Evolutionary conservation across 2,113 vertebrate genomes (phyloP), one percentile per base, ranked within the genome.

Genomic region (Neolamprologus kungweensis): DNA sequence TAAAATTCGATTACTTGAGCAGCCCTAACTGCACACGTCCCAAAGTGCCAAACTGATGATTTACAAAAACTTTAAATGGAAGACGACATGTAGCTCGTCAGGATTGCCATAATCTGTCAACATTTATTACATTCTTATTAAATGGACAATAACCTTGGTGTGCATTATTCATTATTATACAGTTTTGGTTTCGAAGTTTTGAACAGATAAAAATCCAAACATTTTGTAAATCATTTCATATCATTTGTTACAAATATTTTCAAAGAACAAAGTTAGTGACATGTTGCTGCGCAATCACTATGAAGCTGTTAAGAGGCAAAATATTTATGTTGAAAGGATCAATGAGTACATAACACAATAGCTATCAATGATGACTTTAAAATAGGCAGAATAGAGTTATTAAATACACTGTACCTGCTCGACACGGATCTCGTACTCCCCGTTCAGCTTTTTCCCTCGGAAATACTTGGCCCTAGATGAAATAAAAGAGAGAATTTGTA

Each of bases 381-480:
- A 50, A 51, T 10, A 7, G 21, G 14, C 9, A 26, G 40, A 68
- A 78, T n/a, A 26, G 55, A 2, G 4, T 33, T 2, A 51, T 55
- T 13, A 55, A 50, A 89, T 11, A 16, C 26, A 40, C 55, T 96
- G 91, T 94, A 99, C 99, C 99, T 99, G 99, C 87, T 99, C 98
- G 88, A 99, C 97, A 31, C 97, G 97, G 87, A 99, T 98, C 91
- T 99, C 99, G 55, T 97, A 97, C 65, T 99, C 98, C 81, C 97
- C 98, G 23, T 98, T 97, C 93, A 99, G 97, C 92, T 97, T 99
- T 96, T 98, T 98, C 17, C 97, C 98, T 60, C 97, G 95, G 95
- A 99, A 99, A 91, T 98, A 98, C 86, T 98, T 99, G 2, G 97
- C 95, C 99, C 99, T 99, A 91, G 9, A 82, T 68, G 51, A 42